phyloP scores from a whole-genome alignment of 2,113 vertebrate genomes.

The Platichthys flesus region DNA sequence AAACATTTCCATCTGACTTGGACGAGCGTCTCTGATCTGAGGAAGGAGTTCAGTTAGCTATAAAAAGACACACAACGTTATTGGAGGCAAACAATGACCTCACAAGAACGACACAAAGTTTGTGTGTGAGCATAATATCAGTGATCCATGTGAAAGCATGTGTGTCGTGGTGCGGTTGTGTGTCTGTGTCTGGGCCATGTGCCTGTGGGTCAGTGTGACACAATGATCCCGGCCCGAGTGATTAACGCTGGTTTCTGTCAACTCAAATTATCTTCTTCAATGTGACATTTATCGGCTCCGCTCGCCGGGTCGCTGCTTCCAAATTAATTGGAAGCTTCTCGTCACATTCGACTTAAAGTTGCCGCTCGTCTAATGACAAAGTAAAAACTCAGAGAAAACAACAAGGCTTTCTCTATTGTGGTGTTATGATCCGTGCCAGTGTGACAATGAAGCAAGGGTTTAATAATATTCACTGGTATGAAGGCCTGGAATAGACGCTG shows the following conservation, averaged over 20 bases:
- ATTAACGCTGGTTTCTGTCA: conserved; percentile 71
- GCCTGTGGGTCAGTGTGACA: conserved; percentile 50
- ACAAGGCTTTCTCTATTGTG: neutral
- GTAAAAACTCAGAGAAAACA: conserved; percentile 32
- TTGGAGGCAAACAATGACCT: neutral
- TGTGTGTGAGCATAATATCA: neutral
- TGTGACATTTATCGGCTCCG: conserved; percentile 48
- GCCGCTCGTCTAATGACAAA: conserved; percentile 30
- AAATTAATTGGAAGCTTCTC: conserved; percentile 56
- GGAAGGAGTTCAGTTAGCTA: too few species aligned
- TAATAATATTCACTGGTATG: conserved; percentile 1
- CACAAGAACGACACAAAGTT: neutral
- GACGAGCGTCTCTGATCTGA: too few species aligned
- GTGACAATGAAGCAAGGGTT: neutral
- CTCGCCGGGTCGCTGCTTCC: conserved; percentile 61
- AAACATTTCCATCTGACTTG: too few species aligned
- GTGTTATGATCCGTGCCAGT: neutral
- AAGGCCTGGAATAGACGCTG: neutral
- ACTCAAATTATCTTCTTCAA: conserved; percentile 59
- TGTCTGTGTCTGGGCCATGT: conserved; percentile 3
- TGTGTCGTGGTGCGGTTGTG: neutral
- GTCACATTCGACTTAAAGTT: conserved; percentile 31
- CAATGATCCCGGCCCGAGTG: conserved; percentile 53
- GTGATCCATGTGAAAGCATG: neutral
- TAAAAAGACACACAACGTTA: too few species aligned